phyloP scores from a whole-genome alignment of 2,888 invertebrate species.

The Mechanitis mazaeus region DNA sequence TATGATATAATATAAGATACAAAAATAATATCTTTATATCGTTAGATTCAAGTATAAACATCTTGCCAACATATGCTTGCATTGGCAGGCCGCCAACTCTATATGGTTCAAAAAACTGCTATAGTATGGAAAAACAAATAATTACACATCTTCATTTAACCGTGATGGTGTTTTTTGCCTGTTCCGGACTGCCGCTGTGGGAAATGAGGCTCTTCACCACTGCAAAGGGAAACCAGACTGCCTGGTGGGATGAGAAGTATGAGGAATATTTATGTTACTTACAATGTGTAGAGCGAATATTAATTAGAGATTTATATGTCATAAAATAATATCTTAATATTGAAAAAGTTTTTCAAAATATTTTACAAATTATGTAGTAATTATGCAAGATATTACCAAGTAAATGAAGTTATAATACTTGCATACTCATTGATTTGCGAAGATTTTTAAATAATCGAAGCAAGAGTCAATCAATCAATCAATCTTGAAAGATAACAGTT shows the following conservation, averaged over 20 bases:
- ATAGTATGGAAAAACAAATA: slow-evolving; percentile 56
- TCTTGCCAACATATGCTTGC: slow-evolving; percentile 59
- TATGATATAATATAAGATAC: not conserved
- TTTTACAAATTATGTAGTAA: too few relatives aligned
- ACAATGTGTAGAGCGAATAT: not conserved
- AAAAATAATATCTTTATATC: slow-evolving; percentile 25
- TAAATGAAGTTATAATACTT: too few relatives aligned
- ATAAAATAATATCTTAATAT: too few relatives aligned
- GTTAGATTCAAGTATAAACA: slow-evolving; percentile 49
- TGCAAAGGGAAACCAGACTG: slow-evolving; percentile 1
- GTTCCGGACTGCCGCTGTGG: slow-evolving; percentile 58
- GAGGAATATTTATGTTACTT: not conserved
- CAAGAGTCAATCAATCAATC: too few relatives aligned
- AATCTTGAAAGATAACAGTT: too few relatives aligned
- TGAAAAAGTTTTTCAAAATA: too few relatives aligned
- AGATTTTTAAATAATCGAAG: too few relatives aligned
- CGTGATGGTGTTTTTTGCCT: slow-evolving; percentile 66
- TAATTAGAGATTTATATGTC: too few relatives aligned
- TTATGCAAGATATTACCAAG: too few relatives aligned
- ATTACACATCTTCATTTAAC: slow-evolving; percentile 75
- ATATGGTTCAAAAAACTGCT: slow-evolving; percentile 54
- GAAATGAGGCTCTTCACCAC: slow-evolving; percentile 37
- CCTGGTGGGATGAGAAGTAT: not conserved
- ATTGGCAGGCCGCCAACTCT: slow-evolving; percentile 55
- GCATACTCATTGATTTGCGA: too few relatives aligned